Base-by-base conservation (phyloP, 2,797 vertebrate genomes). In the Poeciliopsis gracilis region DNA sequence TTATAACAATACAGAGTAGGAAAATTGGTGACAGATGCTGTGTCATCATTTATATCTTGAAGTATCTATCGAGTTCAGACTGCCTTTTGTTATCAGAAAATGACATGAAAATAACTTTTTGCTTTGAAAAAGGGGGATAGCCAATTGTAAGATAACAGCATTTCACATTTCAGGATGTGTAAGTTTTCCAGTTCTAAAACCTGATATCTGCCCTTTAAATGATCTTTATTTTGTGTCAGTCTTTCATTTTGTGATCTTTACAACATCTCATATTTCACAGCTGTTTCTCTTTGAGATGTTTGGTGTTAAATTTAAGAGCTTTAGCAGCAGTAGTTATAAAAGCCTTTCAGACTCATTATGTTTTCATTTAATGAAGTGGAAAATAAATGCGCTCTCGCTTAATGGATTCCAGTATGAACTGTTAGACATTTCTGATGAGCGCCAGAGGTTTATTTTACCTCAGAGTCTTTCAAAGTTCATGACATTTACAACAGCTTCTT, bases 391-490 rank as follows among this genome's bases (percentile, higher is more conserved):
- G 49, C 63, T 70, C 25, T 2, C 16, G 20, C 36, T 59, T 81
- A 82, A 91, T 79, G 81, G 81, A 90, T 85, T 90, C 88, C 72
- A 77, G 59, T 82, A 86, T 88, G 80, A 80, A 72, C 76, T 87
- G 87, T 88, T 85, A 88, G 92, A 92, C 80, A 88, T 85, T 90
- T 87, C 18, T 88, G 84, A 90, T 93, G 90, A 94, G 88, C 82
- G 83, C 87, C 84, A 73, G 82, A 84, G 75, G 76, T 92, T 76
- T 86, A 86, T 92, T 91, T 92, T 81, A 86, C 89, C 88, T 87
- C 84, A 49, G 87, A 93, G 81, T 91, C 91, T 89, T 91, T 92
- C 83, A 95, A 95, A 95, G 95, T 95, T 95, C 93, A 95, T 95
- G 95, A 92, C 95, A 95, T 96, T 96, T 95, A 85, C 91, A 92